A percentile compares a stretch with the other conserved stretches of the same genome.
phyloP scores from a whole-genome alignment of 2,113 vertebrate species.

The Cyphomyrus discorhynchus region DNA sequence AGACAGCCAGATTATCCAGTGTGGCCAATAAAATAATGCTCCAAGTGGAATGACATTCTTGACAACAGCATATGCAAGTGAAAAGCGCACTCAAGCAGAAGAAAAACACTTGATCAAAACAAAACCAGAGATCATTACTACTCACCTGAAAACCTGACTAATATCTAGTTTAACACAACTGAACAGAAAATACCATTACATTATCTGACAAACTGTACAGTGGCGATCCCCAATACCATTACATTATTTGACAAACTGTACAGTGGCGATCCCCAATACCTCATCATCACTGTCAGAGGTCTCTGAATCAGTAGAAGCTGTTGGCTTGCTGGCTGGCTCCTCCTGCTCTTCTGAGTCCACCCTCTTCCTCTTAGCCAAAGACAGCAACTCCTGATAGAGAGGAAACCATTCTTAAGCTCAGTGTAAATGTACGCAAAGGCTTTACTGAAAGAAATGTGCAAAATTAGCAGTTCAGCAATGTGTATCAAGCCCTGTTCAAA shows the following conservation, averaged over 20 bases:
- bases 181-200: not conserved
- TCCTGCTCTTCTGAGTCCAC: conserved; percentile 93
- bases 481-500: not conserved
- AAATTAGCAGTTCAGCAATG: not conserved
- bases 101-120: not conserved
- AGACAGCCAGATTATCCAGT: not conserved
- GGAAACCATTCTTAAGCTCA: conserved; percentile 6
- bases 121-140: not conserved
- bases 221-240: conserved; percentile 47
- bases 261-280: conserved; percentile 48
- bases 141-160: not conserved
- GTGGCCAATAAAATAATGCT: not conserved
- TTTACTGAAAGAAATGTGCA: not conserved
- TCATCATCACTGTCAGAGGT: conserved; percentile 95
- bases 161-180: not conserved
- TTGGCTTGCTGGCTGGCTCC: conserved; percentile 82
- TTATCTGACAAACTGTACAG: not conserved
- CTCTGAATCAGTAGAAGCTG: conserved; percentile 91
- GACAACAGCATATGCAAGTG: not conserved
- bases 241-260: not conserved
- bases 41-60: not conserved
- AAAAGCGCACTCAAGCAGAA: not conserved
- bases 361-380: conserved; percentile 89
- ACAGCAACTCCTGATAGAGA: conserved; percentile 78
- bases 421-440: not conserved